Base-by-base conservation (phyloP, 1,140 invertebrate genomes). In the Aphidius ervi region DNA sequence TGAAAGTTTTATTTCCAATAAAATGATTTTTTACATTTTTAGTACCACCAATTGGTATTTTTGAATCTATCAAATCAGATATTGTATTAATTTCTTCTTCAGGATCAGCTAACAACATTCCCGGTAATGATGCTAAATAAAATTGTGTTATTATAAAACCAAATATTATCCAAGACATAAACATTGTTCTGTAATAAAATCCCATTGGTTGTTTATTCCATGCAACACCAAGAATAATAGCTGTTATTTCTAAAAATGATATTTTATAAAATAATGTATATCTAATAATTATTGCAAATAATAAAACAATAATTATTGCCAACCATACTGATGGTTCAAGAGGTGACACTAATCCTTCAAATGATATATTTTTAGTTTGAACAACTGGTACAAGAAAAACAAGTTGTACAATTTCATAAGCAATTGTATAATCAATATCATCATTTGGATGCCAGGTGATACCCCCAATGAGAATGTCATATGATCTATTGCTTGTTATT, bases 121-220 rank as follows among this genome's bases (percentile, higher is more conserved):
- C 72, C 0, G 76, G 68, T 39, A 78, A 56, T 0, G 75, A 71
- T 8, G 73, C 74, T 4, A 77, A 58, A 56, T 77, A 77, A 42
- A 70, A 65, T 46, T 78, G 74, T 10, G 68, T 63, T 1, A 78
- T 46, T n/a, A 77, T 67, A 40, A 70, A 72, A 4, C 75, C 72
- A 31, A 74, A 77, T 0, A 77, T 37, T 0, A 66, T 58, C 73
- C 74, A 77, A 9, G 73, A 68, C 9, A 77, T 61, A 20, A 71
- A 78, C 3, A 70, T 64, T 3, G 77, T 62, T 48, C 70, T 64
- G 1, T 63, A 58, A 0, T 75, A 75, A 0, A 62, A 9, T 42
- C 46, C 66, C 0, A 9, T 57, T 0, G 77, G 77, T 42, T 74
- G 70, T 6, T 62, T 63, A 4, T 55, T 41, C 59, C 66, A 64